Percentiles rank a stretch among this genome's conserved stretches.
phyloP scores from a whole-genome alignment of 2,113 vertebrate genomes.

The Xenotilapia flavipinnis region DNA sequence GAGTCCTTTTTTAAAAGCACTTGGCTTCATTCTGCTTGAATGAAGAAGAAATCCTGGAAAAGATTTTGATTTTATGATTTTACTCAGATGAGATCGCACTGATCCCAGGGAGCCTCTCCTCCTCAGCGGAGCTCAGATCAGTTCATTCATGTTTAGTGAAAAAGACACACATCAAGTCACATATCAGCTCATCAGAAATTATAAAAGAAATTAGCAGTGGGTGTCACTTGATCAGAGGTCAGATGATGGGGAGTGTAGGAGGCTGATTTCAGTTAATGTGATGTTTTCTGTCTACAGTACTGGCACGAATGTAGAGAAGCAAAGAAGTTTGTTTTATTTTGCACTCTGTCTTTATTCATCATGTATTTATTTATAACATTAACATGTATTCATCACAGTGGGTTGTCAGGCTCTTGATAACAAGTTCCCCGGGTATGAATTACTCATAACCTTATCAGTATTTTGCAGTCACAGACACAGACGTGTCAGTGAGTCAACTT shows the following conservation, averaged over 20 bases:
- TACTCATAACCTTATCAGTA: background rate
- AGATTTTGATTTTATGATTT: background rate
- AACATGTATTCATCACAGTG: background rate
- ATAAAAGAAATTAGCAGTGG: background rate
- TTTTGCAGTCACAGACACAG: background rate
- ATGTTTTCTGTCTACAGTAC: background rate
- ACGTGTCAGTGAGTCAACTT: background rate
- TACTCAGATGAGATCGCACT: background rate
- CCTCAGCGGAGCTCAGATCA: background rate
- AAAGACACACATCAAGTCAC: background rate
- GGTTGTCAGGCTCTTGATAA: background rate
- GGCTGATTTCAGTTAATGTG: background rate
- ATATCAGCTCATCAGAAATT: background rate
- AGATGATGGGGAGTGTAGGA: background rate
- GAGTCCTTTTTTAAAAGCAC: conserved; percentile 7
- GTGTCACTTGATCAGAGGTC: background rate
- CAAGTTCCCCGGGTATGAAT: background rate
- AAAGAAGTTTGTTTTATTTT: background rate
- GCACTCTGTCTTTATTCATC: background rate
- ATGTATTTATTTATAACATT: background rate
- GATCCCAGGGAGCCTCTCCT: background rate
- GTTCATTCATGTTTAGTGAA: background rate
- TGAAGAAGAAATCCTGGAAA: background rate
- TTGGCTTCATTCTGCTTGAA: background rate
- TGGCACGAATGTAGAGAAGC: background rate